A percentile compares a stretch with the other conserved stretches of the same genome.
Evolutionary conservation across 2,888 invertebrate species (phyloP).

Genomic region (Drosophila nr. medialis): DNA sequence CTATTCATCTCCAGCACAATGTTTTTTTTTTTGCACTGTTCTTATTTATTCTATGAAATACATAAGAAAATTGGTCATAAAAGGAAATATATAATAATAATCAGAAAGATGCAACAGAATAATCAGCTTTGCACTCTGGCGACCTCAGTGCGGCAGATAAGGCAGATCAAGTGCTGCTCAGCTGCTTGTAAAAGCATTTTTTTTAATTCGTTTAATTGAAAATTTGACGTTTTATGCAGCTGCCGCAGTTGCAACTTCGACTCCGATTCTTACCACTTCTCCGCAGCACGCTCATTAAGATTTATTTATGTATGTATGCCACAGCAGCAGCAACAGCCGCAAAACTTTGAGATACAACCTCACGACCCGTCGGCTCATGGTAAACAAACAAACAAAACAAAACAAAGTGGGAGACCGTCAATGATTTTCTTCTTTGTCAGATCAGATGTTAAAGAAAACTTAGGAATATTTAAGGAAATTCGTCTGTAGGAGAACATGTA

Average conservation of each 20-base stretch:
- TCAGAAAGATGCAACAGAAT: constrained; percentile 21
- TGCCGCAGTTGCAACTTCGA: constrained; percentile 1
- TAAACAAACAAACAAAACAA: constrained; percentile 29
- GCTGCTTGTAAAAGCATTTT: not conserved
- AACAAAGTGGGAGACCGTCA: not conserved
- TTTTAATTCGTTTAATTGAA: constrained; percentile 25
- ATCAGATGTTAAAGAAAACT: constrained; percentile 16
- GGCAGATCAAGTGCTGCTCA: constrained; percentile 10
- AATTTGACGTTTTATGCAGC: constrained; percentile 13
- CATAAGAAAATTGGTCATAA: not conserved
- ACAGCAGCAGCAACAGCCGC: constrained; percentile 9
- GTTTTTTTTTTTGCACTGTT: not conserved
- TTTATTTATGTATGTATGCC: constrained; percentile 48
- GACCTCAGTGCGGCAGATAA: constrained; percentile 47
- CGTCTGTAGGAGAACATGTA: constrained; percentile 41
- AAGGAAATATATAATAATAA: constrained; percentile 8
- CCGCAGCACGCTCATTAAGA: constrained; percentile 50
- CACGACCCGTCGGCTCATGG: constrained; percentile 13
- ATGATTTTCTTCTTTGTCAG: constrained; percentile 11
- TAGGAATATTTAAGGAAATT: constrained; percentile 21
- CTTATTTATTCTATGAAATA: not conserved
- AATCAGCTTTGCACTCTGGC: constrained; percentile 42
- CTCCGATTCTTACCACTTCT: constrained; percentile 4
- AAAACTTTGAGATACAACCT: constrained; percentile 7
- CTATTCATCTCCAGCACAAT: not conserved